Percentiles rank a stretch among this genome's conserved stretches.
Conservation (phyloP, 2,888 invertebrate species). For the Thysanoteuthis rhombus region DNA sequence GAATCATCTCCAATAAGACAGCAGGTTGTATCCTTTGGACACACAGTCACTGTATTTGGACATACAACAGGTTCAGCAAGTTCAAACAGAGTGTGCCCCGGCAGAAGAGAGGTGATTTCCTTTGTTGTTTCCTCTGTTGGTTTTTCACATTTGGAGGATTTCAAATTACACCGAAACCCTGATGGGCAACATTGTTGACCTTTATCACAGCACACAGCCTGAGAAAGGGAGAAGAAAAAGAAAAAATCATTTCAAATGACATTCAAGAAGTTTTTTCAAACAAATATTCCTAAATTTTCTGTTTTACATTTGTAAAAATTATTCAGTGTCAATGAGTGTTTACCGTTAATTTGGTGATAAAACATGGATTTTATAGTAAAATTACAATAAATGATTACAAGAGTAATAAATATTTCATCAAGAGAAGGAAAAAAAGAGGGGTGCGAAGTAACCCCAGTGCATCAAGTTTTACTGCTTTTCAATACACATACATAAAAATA, state of each 20-base stretch:
- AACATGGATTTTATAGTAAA: too few species aligned
- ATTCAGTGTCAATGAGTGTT: too few species aligned
- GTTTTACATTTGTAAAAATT: too few species aligned
- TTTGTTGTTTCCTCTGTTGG: conserved; percentile 33
- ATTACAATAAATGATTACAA: too few species aligned
- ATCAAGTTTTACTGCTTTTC: too few species aligned
- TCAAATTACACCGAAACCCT: conserved; percentile 32
- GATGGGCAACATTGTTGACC: conserved; percentile 54
- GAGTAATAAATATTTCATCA: too few species aligned
- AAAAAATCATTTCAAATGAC: neutral
- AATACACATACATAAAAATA: too few species aligned
- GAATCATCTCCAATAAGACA: neutral
- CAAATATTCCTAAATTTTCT: too few species aligned
- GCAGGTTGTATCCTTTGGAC: neutral
- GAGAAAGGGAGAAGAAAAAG: neutral
- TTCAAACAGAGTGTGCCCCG: neutral
- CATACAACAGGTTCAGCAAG: neutral
- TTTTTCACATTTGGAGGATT: neutral
- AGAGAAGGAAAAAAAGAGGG: too few species aligned
- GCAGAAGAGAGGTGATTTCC: neutral
- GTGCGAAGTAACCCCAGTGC: too few species aligned
- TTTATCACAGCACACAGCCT: conserved; percentile 58
- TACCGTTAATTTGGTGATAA: too few species aligned
- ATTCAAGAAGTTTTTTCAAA: too few species aligned
- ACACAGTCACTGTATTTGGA: neutral